Evolutionary conservation across 1,140 invertebrate genomes (phyloP), one percentile per base, ranked within the genome.

Genomic region (Neodiprion lecontei): DNA sequence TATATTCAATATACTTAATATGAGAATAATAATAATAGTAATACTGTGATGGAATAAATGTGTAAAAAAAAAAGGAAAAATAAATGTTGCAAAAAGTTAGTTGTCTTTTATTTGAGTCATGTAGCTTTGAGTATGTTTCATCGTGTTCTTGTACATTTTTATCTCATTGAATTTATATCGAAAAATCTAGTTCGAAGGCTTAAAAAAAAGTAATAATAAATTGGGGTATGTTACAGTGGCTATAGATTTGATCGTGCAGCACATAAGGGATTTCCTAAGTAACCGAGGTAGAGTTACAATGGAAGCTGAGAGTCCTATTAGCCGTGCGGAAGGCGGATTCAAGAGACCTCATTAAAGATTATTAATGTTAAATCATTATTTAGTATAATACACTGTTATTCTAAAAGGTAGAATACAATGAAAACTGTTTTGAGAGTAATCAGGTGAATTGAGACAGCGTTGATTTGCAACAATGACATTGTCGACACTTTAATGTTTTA

Each of bases 201-300:
- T 67, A 48, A 4, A 69, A 48, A 76, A 74, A 72, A 67, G 11
- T n/a, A 73, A 69, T 67, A 69, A 69, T 72, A 48, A 28, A 23
- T 67, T 69, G 68, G 74, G 71, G 77, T 85, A 74, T 86, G 86
- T 89, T 87, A 53, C 91, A 96, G 97, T 98, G 84, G 97, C 97
- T 68, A 97, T 98, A 84, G 96, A 97, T 82, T 89, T 98, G 81
- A 97, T 98, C 81, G 96, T 98, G 7, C 96, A 98, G 87, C 96
- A 97, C 86, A 97, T 98, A 81, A 91, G 94, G 83, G 96, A 98
- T 88, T 92, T 94, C 79, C 84, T 94, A 76, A 92, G 89, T 79
- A 92, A 92, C 79, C 89, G 91, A 8, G 85, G 84, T 77, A 87
- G 82, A 74, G 76, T 82, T 72, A 81, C 81, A 21, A 50, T 80